phyloP scores from a whole-genome alignment of 1,140 invertebrate genomes.

The Drosophila parabipectinata region DNA sequence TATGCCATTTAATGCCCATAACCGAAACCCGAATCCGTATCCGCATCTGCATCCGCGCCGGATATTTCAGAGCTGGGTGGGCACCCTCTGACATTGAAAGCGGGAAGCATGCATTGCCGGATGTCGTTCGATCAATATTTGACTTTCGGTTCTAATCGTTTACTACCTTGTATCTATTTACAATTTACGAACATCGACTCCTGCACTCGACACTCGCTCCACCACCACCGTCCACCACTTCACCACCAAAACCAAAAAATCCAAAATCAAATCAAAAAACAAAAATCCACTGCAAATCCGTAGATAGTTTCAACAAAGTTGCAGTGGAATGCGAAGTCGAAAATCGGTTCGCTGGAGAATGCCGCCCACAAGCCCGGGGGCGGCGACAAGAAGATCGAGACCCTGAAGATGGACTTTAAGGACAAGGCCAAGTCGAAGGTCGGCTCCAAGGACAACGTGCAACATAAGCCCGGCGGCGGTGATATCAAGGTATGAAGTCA shows the following conservation, averaged over 20 bases:
- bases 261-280: slow-evolving; percentile 11
- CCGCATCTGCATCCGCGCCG: slow-evolving; percentile 4
- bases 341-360: slow-evolving; percentile 97
- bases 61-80: slow-evolving; percentile 35
- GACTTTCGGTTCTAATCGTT: slow-evolving; percentile 57
- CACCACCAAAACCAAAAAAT: slow-evolving; percentile 7
- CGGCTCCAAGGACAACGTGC: slow-evolving; percentile 95
- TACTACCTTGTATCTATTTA: slow-evolving; percentile 70
- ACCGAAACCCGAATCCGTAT: slow-evolving; percentile 4
- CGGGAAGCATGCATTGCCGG: slow-evolving; percentile 10
- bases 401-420: slow-evolving; percentile 95
- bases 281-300: slow-evolving; percentile 61
- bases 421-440: slow-evolving; percentile 96
- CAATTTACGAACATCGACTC: slow-evolving; percentile 33
- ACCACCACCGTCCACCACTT: slow-evolving; percentile 29
- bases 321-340: slow-evolving; percentile 96
- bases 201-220: slow-evolving; percentile 26
- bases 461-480: slow-evolving; percentile 89
- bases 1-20: slow-evolving; percentile 13
- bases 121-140: slow-evolving; percentile 30
- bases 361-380: slow-evolving; percentile 96
- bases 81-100: slow-evolving; percentile 44
- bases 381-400: slow-evolving; percentile 96
- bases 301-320: slow-evolving; percentile 94
- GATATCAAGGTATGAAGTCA: slow-evolving; percentile 91